phyloP scores from a whole-genome alignment of 2,113 vertebrate species.

The Rhinopithecus roxellana region DNA sequence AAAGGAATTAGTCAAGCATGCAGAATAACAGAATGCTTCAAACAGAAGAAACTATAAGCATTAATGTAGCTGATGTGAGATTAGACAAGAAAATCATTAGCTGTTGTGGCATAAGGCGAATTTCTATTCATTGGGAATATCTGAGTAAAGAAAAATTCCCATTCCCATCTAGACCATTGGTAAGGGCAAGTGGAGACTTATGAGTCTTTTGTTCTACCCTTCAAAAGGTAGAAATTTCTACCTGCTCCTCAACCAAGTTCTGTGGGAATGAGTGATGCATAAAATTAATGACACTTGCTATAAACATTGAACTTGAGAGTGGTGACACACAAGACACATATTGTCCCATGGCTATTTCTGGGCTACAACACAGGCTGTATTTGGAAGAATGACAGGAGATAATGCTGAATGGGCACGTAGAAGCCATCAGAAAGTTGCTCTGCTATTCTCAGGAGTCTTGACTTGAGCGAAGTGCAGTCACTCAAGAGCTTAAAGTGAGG shows the following conservation, averaged over 20 bases:
- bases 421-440: not conserved
- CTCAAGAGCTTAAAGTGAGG: not conserved
- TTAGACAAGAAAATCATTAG: not conserved
- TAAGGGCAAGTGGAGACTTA: not conserved
- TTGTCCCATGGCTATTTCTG: not conserved
- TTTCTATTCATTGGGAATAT: not conserved
- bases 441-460: not conserved
- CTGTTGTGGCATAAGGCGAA: not conserved
- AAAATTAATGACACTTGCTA: not conserved
- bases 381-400: not conserved
- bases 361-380: not conserved
- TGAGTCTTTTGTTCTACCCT: not conserved
- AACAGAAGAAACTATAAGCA: not conserved
- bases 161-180: not conserved
- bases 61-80: not conserved
- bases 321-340: not conserved
- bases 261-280: not conserved
- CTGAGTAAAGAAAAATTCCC: not conserved
- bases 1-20: not conserved
- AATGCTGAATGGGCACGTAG: not conserved
- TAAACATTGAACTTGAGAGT: not conserved
- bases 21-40: not conserved
- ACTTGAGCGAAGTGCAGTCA: not conserved
- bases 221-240: not conserved
- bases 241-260: not conserved